Percentiles rank a stretch among this genome's conserved stretches.
Evolutionary conservation across 2,113 vertebrate species (phyloP).

Genomic region (Ammodytes dubius): DNA sequence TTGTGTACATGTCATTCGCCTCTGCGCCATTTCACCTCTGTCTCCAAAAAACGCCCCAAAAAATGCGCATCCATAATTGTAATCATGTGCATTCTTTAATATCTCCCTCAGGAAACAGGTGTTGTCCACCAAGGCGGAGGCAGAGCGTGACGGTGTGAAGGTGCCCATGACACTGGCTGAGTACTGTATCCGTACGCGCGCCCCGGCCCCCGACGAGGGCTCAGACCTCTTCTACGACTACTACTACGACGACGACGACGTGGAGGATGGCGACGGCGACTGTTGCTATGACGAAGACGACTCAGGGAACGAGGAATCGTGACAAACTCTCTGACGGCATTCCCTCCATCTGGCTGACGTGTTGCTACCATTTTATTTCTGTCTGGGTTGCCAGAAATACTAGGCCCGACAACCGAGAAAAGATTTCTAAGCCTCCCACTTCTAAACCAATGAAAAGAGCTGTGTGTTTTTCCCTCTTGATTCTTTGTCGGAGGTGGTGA

Average conservation of each 20-base stretch:
- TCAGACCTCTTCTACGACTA: constrained; percentile 97
- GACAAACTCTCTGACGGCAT: constrained; percentile 78
- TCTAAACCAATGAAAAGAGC: constrained; percentile 69
- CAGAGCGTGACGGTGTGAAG: constrained; percentile 94
- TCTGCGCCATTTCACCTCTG: too few species aligned
- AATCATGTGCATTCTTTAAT: not conserved
- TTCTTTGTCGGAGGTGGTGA: constrained; percentile 43
- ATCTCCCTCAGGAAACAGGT: constrained; percentile 91
- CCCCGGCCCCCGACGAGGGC: constrained; percentile 90
- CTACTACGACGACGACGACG: constrained; percentile 93
- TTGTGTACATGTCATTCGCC: too few species aligned
- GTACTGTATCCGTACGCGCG: constrained; percentile 95
- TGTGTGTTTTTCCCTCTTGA: constrained; percentile 56
- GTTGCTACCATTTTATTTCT: constrained; percentile 44
- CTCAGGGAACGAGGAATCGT: constrained; percentile 95
- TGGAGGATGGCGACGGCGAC: constrained; percentile 86
- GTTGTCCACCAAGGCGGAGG: constrained; percentile 93
- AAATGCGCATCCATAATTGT: not conserved
- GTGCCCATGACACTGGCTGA: constrained; percentile 97
- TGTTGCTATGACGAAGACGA: constrained; percentile 95
- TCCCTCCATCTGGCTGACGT: constrained; percentile 43
- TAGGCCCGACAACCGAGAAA: constrained; percentile 63
- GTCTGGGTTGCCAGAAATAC: constrained; percentile 64
- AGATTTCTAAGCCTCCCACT: constrained; percentile 68
- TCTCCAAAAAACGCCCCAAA: too few species aligned